Conservation (phyloP, 2,113 vertebrate species). For the Phycodurus eques region DNA sequence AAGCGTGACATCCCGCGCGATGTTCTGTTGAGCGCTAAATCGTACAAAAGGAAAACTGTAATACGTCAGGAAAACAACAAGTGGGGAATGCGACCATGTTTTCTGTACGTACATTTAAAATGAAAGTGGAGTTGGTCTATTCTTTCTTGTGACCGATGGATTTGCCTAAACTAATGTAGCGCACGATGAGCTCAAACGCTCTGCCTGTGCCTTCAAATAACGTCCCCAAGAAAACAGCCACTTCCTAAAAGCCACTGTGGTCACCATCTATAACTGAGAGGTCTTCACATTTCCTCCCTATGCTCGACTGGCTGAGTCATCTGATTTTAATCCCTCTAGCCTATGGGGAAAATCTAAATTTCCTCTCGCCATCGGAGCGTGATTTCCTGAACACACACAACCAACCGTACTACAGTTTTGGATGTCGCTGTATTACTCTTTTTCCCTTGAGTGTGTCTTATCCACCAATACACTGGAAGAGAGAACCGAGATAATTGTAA, state of each 20-base stretch:
- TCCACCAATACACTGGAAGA: too few species aligned
- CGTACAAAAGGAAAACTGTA: too few species aligned
- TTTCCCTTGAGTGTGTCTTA: too few species aligned
- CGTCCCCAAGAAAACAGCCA: not conserved
- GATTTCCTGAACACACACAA: conserved; percentile 10
- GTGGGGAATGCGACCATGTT: too few species aligned
- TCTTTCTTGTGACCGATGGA: too few species aligned
- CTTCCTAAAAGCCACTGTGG: conserved; percentile 16
- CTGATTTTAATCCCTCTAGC: conserved; percentile 10
- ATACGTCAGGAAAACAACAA: not conserved
- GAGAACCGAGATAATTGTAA: too few species aligned
- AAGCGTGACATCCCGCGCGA: too few species aligned
- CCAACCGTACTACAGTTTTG: not conserved
- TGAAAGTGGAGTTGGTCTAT: not conserved
- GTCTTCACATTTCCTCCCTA: conserved; percentile 42
- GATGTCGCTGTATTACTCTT: not conserved
- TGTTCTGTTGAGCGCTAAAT: too few species aligned
- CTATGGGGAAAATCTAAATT: not conserved
- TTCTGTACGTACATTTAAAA: not conserved
- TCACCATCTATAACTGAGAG: not conserved
- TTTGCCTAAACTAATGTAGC: not conserved
- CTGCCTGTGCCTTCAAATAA: not conserved
- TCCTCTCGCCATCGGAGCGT: not conserved
- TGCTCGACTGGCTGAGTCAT: conserved; percentile 35
- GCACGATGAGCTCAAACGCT: not conserved